Base-by-base conservation (phyloP, 2,113 vertebrate species). In the Alexandromys fortis region DNA sequence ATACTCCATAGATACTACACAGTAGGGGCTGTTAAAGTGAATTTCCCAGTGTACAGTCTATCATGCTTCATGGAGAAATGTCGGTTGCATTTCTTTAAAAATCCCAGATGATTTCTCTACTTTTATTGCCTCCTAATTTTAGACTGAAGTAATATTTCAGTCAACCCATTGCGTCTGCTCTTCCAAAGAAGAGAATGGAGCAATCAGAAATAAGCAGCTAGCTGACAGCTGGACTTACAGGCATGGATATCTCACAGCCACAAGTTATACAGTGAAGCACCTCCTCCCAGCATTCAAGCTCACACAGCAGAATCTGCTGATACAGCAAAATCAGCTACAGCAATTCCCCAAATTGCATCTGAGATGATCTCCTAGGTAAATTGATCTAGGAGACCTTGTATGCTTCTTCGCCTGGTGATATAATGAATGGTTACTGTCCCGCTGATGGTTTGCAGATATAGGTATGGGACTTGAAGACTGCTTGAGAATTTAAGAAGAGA, bases 71-170 rank as follows among this genome's bases (percentile, higher is more conserved):
- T 96, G 76, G 21, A 91, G 45, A 90, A 90, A 49, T 92, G 10
- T 75, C 35, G 88, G 2, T 85, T 92, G 45, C n/a, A 2, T 94
- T 97, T n/a, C 90, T 93, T 72, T 91, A 86, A 73, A 21, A 49
- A 70, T 52, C n/a, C 28, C 35, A 35, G 63, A 78, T 91, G 7
- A 16, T 75, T 22, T 68, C 63, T 75, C 30, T 30, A 72, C 52
- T 89, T 93, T 67, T 17, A 55, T 75, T 95, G 38, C 65, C 38
- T 91, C 21, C 52, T 87, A 35, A 22, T 61, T 86, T 92, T 35
- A 67, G 77, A 16, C 12, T 91, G 1, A 17, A 86, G 1, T 88
- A 90, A 86, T 35, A 49, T 87, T 21, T 90, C 45, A 88, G 49
- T 38, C 85, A 63, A 87, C 75, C 38, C 61, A 28, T 72, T 96